Evolutionary conservation across 2,113 vertebrate genomes (phyloP).

Genomic region (Synchiropus splendidus): DNA sequence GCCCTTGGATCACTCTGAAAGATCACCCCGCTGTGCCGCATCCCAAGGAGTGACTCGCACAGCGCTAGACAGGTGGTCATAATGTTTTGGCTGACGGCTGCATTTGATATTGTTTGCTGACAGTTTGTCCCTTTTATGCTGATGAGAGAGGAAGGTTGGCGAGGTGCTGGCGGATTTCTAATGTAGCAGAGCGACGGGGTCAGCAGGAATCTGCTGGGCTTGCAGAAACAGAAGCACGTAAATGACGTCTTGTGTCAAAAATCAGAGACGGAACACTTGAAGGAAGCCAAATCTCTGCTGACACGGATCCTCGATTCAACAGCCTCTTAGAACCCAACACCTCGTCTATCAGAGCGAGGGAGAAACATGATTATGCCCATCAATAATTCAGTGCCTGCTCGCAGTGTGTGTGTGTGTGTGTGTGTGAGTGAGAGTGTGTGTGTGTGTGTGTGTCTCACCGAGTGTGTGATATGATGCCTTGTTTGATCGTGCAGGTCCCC

Average conservation of each 20-base stretch:
- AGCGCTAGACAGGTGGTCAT: too few relatives aligned
- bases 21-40: too few relatives aligned
- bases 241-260: slow-evolving; percentile 58
- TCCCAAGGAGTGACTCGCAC: too few relatives aligned
- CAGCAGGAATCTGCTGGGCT: slow-evolving; percentile 52
- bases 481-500: slow-evolving; percentile 41
- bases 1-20: too few relatives aligned
- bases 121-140: not conserved
- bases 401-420: slow-evolving; percentile 10
- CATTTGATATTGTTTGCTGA: too few relatives aligned
- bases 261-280: slow-evolving; percentile 45
- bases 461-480: slow-evolving; percentile 40
- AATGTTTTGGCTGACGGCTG: too few relatives aligned
- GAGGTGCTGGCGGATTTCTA: not conserved
- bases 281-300: slow-evolving; percentile 62
- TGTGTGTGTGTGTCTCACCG: slow-evolving; percentile 8
- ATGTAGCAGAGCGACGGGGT: slow-evolving; percentile 47
- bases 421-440: slow-evolving; percentile 16
- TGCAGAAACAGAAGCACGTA: slow-evolving; percentile 42
- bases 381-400: slow-evolving; percentile 61
- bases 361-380: slow-evolving; percentile 66
- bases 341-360: slow-evolving; percentile 56
- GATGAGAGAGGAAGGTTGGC: not conserved
- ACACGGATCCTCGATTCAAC: slow-evolving; percentile 59
- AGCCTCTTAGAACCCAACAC: slow-evolving; percentile 58